These are phyloP conservation scores for Hyles vespertilio DNA, from an alignment of 1,140 invertebrate genomes.

Conservation along the genomic window DNA sequence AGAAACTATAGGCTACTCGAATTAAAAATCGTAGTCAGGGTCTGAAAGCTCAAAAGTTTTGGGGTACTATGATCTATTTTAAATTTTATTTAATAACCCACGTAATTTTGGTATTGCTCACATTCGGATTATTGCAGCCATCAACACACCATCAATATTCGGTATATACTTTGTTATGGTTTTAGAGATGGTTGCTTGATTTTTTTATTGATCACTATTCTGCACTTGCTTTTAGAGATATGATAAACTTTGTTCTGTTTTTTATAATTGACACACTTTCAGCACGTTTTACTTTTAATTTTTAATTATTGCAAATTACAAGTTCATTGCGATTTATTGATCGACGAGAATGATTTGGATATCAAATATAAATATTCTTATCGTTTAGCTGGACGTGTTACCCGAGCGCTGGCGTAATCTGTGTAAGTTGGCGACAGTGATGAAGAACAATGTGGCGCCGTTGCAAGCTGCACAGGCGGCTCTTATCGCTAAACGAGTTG, in stretches of 20 bases:
- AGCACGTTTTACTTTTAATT: no score
- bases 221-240: no score
- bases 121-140: conserved; percentile 31
- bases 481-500: conserved; percentile 78
- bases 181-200: neutral
- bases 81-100: neutral
- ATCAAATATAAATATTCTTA: no score
- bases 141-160: conserved; percentile 49
- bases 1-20: no score
- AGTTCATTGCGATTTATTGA: no score
- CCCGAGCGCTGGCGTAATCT: conserved; percentile 92
- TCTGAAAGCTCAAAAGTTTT: no score
- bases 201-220: no score
- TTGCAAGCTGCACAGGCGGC: conserved; percentile 80
- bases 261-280: no score
- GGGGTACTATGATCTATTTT: neutral
- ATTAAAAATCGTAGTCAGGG: no score
- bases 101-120: conserved; percentile 24
- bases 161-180: conserved; percentile 66
- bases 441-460: conserved; percentile 92
- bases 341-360: no score
- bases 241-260: no score
- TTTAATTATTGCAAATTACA: no score
- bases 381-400: conserved; percentile 79
- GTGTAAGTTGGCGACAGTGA: conserved; percentile 88